Evolutionary conservation across 2,888 invertebrate species (phyloP).

Genomic region (Antheraea yamamai): DNA sequence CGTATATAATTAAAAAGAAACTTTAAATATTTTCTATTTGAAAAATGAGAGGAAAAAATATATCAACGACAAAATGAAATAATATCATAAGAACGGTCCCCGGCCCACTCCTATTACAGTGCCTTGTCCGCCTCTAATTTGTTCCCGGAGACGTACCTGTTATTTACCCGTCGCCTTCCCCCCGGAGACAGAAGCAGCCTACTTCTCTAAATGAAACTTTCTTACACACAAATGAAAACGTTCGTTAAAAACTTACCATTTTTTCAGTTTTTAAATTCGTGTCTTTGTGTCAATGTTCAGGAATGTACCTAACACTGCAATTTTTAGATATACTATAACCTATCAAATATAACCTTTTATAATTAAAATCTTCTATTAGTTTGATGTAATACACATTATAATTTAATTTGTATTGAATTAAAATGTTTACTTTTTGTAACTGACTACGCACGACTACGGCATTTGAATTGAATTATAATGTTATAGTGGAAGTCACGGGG

Average conservation of each 20-base stretch:
- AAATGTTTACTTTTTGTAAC: no score
- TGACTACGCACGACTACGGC: no score
- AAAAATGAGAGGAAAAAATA: constrained; percentile 66
- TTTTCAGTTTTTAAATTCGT: neutral
- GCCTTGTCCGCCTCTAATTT: constrained; percentile 68
- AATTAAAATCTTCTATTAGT: no score
- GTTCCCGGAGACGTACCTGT: constrained; percentile 61
- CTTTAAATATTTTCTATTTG: neutral
- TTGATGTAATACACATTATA: no score
- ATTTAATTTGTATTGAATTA: no score
- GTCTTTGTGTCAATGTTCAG: no score
- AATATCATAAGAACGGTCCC: constrained; percentile 61
- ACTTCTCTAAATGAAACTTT: constrained; percentile 52
- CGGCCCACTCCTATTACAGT: constrained; percentile 72
- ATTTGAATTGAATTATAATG: no score
- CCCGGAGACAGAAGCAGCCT: constrained; percentile 37
- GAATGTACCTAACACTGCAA: no score
- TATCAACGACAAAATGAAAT: constrained; percentile 65
- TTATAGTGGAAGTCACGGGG: no score
- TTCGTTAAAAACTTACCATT: constrained; percentile 20
- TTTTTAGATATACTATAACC: no score
- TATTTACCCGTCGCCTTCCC: constrained; percentile 56
- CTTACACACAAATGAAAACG: constrained; percentile 44
- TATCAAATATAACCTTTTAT: no score
- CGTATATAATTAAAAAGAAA: neutral